Evolutionary conservation across 2,113 vertebrate species (phyloP).

Genomic region (Phalacrocorax carbo): DNA sequence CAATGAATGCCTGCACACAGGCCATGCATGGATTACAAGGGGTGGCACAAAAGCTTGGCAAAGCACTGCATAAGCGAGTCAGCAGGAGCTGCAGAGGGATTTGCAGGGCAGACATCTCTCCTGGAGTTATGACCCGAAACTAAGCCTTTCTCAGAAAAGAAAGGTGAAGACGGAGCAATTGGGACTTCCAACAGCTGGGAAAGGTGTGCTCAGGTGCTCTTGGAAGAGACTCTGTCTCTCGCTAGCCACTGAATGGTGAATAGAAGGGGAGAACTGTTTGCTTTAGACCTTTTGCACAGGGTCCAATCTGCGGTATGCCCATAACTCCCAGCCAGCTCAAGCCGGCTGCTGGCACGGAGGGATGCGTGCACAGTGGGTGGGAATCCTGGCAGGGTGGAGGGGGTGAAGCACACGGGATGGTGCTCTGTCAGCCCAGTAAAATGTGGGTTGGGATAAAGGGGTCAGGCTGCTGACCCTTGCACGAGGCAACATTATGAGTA

Average conservation of each 20-base stretch:
- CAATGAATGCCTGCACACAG: background rate
- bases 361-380: background rate
- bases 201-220: background rate
- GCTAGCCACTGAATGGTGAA: background rate
- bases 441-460: background rate
- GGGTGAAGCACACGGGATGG: background rate
- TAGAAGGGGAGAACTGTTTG: background rate
- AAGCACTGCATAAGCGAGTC: background rate
- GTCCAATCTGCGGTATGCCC: accelerated
- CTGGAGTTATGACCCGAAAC: background rate
- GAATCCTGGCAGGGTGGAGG: background rate
- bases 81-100: background rate
- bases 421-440: background rate
- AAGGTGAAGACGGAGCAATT: background rate
- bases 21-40: background rate
- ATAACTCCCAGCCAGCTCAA: background rate
- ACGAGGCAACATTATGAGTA: background rate
- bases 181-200: background rate
- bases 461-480: background rate
- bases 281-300: background rate
- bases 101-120: background rate
- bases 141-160: background rate
- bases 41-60: background rate
- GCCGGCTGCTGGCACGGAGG: background rate
- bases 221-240: background rate